Base-by-base conservation (phyloP, 2,113 vertebrate genomes). In the Phasianus colchicus region DNA sequence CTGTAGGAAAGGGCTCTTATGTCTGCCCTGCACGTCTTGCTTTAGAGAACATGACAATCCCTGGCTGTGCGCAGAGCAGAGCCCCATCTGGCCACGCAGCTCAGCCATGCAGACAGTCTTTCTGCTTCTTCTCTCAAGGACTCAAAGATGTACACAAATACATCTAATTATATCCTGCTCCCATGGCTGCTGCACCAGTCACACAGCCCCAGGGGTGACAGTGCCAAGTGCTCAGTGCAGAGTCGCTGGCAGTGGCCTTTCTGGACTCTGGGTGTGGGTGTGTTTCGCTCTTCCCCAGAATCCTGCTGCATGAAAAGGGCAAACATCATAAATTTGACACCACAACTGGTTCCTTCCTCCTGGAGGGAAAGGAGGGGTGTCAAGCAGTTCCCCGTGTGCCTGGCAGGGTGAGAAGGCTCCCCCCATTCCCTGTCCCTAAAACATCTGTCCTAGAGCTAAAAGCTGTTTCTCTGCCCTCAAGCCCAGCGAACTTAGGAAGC, bases 131-230 rank as follows among this genome's bases (percentile, higher is more conserved):
- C 78, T 92, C 83, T 88, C 89, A 95, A 91, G 93, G 91, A 91
- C 91, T 97, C 83, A 69, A 82, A 79, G 88, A 91, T 80, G 47
- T 87, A 81, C 84, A 95, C 83, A 95, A 95, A 93, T 94, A 65
- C 19, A 42, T 87, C 96, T 96, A 97, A 96, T 96, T 96, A 88
- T 96, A 97, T 94, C 96, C 92, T 90, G 65, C 67, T 94, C 61
- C 87, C 2, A 0, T 88, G 85, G 50, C 92, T 88, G 75, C 79
- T 75, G 79, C 66, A 75, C 83, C 73, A 88, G 40, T 66, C 78
- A 43, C 74, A 55, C 58, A 92, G 83, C 94, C 86, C 74, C 85
- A 48, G 45, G 83, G 42, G 52, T 87, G 79, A 79, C 72, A 75
- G 45, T 88, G 72, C 81, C 81, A 76, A 61, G 60, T 84, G 61